Conservation (phyloP, 1,140 invertebrate species). For the Acromyrmex heyeri region DNA sequence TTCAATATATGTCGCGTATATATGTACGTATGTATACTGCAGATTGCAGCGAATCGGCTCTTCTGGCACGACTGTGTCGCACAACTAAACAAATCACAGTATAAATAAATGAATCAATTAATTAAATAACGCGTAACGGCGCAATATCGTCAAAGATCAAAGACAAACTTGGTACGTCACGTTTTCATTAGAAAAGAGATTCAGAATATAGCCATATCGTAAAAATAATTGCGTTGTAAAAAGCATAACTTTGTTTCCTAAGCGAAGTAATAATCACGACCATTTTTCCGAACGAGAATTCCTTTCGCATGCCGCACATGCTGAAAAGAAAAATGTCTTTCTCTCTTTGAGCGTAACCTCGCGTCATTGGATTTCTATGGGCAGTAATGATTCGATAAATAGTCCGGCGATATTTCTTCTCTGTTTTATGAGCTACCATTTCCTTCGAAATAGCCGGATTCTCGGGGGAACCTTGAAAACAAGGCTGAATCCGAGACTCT, state of each 20-base stretch:
- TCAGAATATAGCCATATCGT: background rate
- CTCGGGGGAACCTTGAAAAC: conserved; percentile 36
- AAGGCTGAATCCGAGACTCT: conserved; percentile 49
- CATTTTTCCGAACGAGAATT: conserved; percentile 53
- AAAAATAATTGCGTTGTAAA: conserved; percentile 38
- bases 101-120: conserved; percentile 37
- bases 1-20: background rate
- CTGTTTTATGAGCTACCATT: conserved; percentile 50
- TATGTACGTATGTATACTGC: background rate
- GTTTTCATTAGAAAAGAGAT: background rate
- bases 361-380: conserved; percentile 67
- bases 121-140: background rate
- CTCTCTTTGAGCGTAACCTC: conserved; percentile 40
- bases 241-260: conserved; percentile 20
- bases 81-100: background rate
- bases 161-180: background rate
- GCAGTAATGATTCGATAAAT: conserved; percentile 76
- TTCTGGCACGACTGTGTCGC: background rate
- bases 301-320: conserved; percentile 42
- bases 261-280: conserved; percentile 25
- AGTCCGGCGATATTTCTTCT: conserved; percentile 65
- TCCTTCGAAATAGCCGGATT: conserved; percentile 19
- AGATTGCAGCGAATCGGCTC: no score
- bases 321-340: conserved; percentile 2
- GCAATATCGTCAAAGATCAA: background rate